Evolutionary conservation across 2,888 invertebrate species (phyloP), one percentile per base, ranked within the genome.

Genomic region (Glaucopsyche alexis): DNA sequence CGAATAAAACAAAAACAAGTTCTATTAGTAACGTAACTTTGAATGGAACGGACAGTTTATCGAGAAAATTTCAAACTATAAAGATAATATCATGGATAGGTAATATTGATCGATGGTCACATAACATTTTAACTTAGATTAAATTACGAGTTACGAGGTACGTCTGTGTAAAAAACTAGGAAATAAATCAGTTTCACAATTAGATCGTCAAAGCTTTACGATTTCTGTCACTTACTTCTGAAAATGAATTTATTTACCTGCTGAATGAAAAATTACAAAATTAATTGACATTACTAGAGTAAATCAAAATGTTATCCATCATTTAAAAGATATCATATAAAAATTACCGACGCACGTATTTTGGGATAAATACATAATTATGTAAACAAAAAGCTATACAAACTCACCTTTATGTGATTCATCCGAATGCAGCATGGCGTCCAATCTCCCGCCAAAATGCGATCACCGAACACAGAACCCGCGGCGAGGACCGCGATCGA

Each of bases 361-460:
- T 47, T 19, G 5, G 29, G 29, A 71, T 29, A 50, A 7, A 49
- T 38, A 49, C 0, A 19, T 7, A 29, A 19, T n/a, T n/a, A n/a
- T 13, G 14, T 50, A 40, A 42, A 40, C 16, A 29, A 71, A 52
- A n/a, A 29, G 14, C 29, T 49, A 76, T 75, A 73, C 74, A 71
- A 74, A 79, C 79, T 79, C 74, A 80, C 80, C 81, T 55, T 76
- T 75, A 64, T 73, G 42, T 60, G 66, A 72, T 78, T 75, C 73
- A 76, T 74, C 75, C 74, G 76, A 79, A 74, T 74, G 83, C 82
- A 80, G 80, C 82, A 82, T 82, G 80, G 82, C 82, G 82, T 83
- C 81, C 81, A 78, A 80, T 81, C 85, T 89, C 88, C 89, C 89
- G 89, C 89, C 90, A 90, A 91, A 87, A 87, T 82, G 85, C 83